phyloP scores from a whole-genome alignment of 2,113 vertebrate species.

The Pterocles gutturalis region DNA sequence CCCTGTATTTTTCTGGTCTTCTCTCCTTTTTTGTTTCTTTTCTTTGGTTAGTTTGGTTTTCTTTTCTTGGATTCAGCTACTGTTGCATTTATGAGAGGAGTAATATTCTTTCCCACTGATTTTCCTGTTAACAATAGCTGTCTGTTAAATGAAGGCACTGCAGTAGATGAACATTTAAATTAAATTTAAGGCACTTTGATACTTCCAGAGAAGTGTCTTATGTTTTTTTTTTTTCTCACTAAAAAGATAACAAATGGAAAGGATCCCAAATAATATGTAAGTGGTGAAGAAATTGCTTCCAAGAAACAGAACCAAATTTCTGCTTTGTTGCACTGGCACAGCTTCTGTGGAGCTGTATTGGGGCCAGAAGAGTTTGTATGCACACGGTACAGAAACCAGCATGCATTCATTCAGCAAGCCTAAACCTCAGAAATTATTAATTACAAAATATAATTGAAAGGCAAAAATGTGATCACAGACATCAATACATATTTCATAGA shows the following conservation, averaged over 20 bases:
- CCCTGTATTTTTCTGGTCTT: neutral
- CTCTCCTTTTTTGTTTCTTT: neutral
- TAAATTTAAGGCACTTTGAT: neutral
- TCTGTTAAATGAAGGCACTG: neutral
- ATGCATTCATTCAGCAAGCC: conserved; percentile 13
- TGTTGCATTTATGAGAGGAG: neutral
- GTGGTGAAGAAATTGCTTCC: neutral
- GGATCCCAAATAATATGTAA: neutral
- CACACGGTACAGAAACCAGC: neutral
- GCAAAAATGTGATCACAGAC: neutral
- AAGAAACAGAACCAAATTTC: neutral
- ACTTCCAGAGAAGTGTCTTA: conserved; percentile 1
- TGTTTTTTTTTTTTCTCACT: conserved; percentile 9
- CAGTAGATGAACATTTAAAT: neutral
- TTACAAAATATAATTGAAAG: conserved; percentile 36
- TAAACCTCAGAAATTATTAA: conserved; percentile 41
- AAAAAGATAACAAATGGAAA: conserved; percentile 14
- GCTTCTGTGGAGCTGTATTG: neutral
- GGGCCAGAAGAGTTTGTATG: conserved; percentile 23
- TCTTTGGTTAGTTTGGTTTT: neutral
- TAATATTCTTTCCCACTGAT: neutral
- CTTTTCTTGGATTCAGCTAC: neutral
- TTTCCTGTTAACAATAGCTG: neutral
- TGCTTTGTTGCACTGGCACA: neutral
- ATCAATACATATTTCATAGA: conserved; percentile 40